Conservation (phyloP, 2,797 vertebrate species). For the Spondyliosoma cantharus region DNA sequence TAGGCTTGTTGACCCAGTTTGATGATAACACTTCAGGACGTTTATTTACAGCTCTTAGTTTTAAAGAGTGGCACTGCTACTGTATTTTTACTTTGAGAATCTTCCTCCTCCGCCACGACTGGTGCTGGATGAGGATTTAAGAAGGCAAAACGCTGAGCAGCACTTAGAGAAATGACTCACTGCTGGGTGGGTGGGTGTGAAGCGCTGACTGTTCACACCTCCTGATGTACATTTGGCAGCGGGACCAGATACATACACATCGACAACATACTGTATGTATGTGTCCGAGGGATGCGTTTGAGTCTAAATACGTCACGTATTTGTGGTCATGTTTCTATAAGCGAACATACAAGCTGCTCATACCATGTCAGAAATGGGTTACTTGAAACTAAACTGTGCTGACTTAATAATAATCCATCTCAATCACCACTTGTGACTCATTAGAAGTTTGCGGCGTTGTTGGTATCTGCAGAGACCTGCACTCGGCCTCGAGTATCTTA, state of each 20-base stretch:
- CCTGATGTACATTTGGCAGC: slow-evolving; percentile 23
- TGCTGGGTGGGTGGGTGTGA: slow-evolving; percentile 33
- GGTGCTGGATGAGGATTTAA: slow-evolving; percentile 9
- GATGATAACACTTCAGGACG: too few relatives aligned
- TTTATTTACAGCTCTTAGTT: too few relatives aligned
- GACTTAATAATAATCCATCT: too few relatives aligned
- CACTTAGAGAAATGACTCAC: slow-evolving; percentile 46
- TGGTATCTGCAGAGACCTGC: too few relatives aligned
- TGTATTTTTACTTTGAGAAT: background rate
- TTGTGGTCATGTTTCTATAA: background rate
- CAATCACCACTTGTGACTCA: too few relatives aligned
- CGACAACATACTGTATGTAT: background rate
- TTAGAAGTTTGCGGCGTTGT: too few relatives aligned
- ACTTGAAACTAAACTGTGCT: too few relatives aligned
- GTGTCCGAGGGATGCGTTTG: background rate
- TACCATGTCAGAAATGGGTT: background rate
- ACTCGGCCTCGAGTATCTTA: too few relatives aligned
- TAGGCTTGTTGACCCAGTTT: too few relatives aligned
- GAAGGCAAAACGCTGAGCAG: slow-evolving; percentile 26
- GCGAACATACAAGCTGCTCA: background rate
- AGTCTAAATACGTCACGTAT: slow-evolving; percentile 14
- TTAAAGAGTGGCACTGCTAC: too few relatives aligned
- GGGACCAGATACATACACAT: background rate
- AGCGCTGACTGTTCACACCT: slow-evolving; percentile 12
- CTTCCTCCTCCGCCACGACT: background rate